phyloP scores from a whole-genome alignment of 2,113 vertebrate genomes.

The Rhegmatorhina hoffmannsi region DNA sequence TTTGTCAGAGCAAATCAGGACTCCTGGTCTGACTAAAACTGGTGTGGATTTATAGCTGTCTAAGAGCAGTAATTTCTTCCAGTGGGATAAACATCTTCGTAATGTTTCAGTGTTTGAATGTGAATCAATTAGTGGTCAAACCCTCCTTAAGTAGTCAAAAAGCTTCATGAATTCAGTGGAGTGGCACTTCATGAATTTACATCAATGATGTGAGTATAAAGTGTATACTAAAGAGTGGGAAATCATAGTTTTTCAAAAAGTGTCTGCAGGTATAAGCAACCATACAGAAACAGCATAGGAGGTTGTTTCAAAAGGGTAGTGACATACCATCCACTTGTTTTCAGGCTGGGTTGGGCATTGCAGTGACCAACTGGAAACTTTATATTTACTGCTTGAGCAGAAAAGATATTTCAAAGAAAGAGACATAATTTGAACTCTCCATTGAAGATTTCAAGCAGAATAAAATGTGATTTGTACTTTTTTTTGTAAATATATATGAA shows the following conservation, averaged over 20 bases:
- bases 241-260: background rate
- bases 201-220: background rate
- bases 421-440: background rate
- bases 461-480: background rate
- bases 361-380: background rate
- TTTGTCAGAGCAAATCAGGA: background rate
- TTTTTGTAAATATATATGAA: background rate
- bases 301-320: background rate
- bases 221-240: background rate
- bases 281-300: background rate
- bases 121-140: background rate
- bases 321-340: background rate
- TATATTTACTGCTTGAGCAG: background rate
- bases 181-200: background rate
- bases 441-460: background rate
- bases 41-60: background rate
- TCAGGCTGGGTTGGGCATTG: background rate
- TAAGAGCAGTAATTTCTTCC: background rate
- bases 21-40: background rate
- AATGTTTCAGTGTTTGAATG: background rate
- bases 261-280: background rate
- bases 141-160: background rate
- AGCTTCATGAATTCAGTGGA: background rate
- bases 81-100: background rate
- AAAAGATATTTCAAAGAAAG: background rate